phyloP scores from a whole-genome alignment of 2,113 vertebrate species.

The Prietella phreatophila region DNA sequence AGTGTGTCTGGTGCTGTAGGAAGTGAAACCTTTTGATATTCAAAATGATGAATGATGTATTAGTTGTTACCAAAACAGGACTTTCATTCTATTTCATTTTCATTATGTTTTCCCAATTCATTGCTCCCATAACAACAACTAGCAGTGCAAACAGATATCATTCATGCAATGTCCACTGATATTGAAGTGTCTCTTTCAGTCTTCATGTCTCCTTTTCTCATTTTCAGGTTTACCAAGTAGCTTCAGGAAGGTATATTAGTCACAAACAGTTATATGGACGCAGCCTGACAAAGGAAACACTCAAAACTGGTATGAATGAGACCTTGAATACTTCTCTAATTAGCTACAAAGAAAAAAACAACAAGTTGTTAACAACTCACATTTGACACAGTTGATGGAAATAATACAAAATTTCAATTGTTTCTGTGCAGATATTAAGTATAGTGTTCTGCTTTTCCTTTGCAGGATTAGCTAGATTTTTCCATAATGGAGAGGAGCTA shows the following conservation, averaged over 20 bases:
- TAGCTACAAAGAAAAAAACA: neutral
- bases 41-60: neutral
- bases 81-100: neutral
- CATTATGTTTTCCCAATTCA: neutral
- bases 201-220: slow-evolving; percentile 5
- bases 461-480: slow-evolving; percentile 88
- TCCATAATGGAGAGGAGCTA: slow-evolving; percentile 83
- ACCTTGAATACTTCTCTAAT: neutral
- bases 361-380: neutral
- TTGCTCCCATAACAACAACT: neutral
- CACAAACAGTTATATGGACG: slow-evolving; percentile 92
- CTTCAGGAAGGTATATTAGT: slow-evolving; percentile 81
- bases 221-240: slow-evolving; percentile 84
- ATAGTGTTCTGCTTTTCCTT: neutral
- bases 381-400: neutral
- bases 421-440: slow-evolving; percentile 3
- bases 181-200: neutral
- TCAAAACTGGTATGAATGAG: slow-evolving; percentile 80
- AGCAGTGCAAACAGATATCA: neutral
- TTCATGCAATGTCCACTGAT: neutral
- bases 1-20: neutral
- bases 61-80: neutral
- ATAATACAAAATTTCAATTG: neutral
- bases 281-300: slow-evolving; percentile 86
- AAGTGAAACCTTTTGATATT: neutral